Evolutionary conservation across 2,797 vertebrate species (phyloP), one percentile per base, ranked within the genome.

Genomic region (Capromys pilorides): DNA sequence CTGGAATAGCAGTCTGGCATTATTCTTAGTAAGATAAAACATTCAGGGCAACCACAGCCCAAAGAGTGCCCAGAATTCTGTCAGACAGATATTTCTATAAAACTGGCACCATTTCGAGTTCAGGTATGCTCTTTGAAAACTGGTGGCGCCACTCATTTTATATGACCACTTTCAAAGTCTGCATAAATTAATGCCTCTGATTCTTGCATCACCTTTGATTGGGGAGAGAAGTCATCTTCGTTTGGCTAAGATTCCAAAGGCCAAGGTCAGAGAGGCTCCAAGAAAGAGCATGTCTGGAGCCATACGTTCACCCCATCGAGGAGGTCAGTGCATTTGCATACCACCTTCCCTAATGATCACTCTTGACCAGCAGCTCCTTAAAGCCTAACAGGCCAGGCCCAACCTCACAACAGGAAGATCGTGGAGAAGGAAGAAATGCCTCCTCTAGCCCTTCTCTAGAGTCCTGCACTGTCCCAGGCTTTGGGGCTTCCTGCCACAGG

Each of bases 1-100:
- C 59, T 93, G 26, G 77, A 62, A 80, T 79, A 84, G 33, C 51
- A 81, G 57, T 89, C 83, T 36, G 80, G 62, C 26, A 77, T 88
- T 89, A 79, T 71, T 83, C 33, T 75, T 51, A 64, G 18, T 78
- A 81, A 93, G 66, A 85, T 67, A 93, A 91, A 78, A 33, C 67
- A 62, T 81, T 86, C 73, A 67, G 51, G 51, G 59, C 67, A 88
- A 80, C 79, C 51, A 33, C n/a, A 88, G 57, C 57, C 41, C 78
- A 59, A 88, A 9, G 5, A 85, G 4, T 19, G 31, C 54, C 41
- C 39, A 62, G 14, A 67, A 61, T 80, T 75, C 69, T 88, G 49
- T 59, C 67, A 86, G 41, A 45, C 5, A 62, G 49, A 88, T 33
- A 10, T 80, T 95, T 88, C 73, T 80, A 33, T 51, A 80, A 93